Evolutionary conservation across 2,113 vertebrate genomes (phyloP), one percentile per base, ranked within the genome.

Genomic region (Pelodiscus sinensis): DNA sequence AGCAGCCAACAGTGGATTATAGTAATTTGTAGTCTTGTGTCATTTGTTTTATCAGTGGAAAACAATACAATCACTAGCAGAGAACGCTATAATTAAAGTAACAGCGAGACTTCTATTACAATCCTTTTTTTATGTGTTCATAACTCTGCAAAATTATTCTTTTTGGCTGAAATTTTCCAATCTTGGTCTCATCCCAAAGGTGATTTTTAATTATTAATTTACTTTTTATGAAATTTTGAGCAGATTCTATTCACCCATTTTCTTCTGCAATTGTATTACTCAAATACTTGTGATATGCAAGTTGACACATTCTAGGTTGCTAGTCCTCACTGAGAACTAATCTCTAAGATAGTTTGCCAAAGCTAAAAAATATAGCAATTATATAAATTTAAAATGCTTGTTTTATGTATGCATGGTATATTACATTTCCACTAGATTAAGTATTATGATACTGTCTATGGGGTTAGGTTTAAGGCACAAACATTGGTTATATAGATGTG

Each of bases 331-430:
- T 87, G 95, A 97, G 93, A 96, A 82, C 86, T 93, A 90, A 88
- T 93, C 94, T 97, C 95, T 96, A 93, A 93, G 95, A 94, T 93
- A 94, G 90, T 96, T 90, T 95, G 95, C 95, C 94, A 97, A 96
- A 95, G 94, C 93, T 93, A 89, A 77, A 81, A 95, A 87, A 91
- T 91, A 90, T 93, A 92, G 89, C 92, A 92, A 82, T 97, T 96
- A 95, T 95, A 94, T 93, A 84, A 87, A 93, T 86, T 92, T 92
- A 95, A 95, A 94, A 94, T 92, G 82, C 93, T 87, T 95, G 80
- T 87, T 90, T 92, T 86, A 87, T 60, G 15, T 94, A 90, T 87
- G 92, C 91, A 91, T 71, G 85, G 93, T 85, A 95, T 92, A 90
- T 93, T 96, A 96, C 90, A 84, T 92, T 90, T 75, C 92, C 79